These are phyloP conservation scores for Alexandromys fortis DNA, from an alignment of 2,113 vertebrate genomes.

Conservation along the genomic window DNA sequence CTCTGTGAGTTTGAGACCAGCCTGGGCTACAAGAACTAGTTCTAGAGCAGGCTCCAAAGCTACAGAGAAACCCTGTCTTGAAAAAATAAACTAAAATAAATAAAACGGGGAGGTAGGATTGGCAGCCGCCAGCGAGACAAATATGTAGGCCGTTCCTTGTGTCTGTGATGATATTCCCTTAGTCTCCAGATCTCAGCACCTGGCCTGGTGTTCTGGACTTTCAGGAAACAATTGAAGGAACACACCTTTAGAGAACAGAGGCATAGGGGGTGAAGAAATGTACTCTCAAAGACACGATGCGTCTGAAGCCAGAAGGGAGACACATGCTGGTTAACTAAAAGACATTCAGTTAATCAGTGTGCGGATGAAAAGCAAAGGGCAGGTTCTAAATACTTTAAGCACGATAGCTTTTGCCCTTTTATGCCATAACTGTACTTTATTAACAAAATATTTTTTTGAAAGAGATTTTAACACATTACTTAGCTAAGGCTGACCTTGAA, in stretches of 20 bases:
- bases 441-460: background rate
- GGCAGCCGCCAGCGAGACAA: background rate
- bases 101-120: rapidly evolving
- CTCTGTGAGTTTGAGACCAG: no score
- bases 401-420: background rate
- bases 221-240: background rate
- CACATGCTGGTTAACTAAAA: background rate
- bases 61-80: no score
- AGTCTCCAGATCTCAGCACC: background rate
- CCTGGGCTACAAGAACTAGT: no score
- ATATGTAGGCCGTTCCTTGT: background rate
- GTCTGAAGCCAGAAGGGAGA: background rate
- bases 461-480: no score
- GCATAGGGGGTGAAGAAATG: background rate
- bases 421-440: background rate
- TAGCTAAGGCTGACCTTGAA: background rate
- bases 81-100: no score
- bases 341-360: background rate
- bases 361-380: background rate
- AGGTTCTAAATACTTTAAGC: background rate
- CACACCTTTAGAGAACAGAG: background rate
- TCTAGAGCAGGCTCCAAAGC: no score
- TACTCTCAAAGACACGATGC: background rate
- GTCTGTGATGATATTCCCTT: background rate
- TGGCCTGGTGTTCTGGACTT: background rate